Conservation (phyloP, 2,888 invertebrate genomes). For the Drosophila greeni region DNA sequence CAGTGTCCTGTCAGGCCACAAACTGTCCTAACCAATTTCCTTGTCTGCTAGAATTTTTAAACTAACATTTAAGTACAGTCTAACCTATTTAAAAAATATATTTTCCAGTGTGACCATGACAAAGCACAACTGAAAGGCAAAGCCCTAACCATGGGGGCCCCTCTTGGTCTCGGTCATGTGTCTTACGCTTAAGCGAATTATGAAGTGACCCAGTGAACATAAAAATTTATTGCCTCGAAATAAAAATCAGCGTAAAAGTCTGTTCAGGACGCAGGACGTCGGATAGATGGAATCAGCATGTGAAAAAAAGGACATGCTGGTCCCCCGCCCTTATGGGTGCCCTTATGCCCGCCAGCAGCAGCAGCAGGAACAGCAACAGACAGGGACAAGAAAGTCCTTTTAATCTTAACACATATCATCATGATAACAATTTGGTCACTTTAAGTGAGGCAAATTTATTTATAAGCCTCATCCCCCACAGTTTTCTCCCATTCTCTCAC, state of each 20-base stretch:
- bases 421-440: constrained; percentile 79
- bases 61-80: not conserved
- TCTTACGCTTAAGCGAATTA: constrained; percentile 73
- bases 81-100: not conserved
- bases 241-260: constrained; percentile 75
- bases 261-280: constrained; percentile 25
- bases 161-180: constrained; percentile 37
- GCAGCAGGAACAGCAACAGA: constrained; percentile 19
- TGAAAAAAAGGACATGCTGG: constrained; percentile 61
- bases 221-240: constrained; percentile 77
- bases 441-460: constrained; percentile 79
- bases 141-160: constrained; percentile 8
- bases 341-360: constrained; percentile 30
- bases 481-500: not conserved
- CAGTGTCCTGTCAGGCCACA: too few species aligned
- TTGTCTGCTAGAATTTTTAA: too few species aligned
- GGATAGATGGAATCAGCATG: constrained; percentile 73
- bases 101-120: constrained; percentile 40
- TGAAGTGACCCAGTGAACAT: constrained; percentile 76
- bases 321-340: constrained; percentile 45
- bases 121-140: constrained; percentile 11
- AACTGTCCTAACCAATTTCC: too few species aligned
- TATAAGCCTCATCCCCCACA: constrained; percentile 61
- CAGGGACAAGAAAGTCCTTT: constrained; percentile 77
- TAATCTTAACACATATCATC: constrained; percentile 78